Evolutionary conservation across 2,113 vertebrate genomes (phyloP).

Genomic region (Porphyrio hochstetteri): DNA sequence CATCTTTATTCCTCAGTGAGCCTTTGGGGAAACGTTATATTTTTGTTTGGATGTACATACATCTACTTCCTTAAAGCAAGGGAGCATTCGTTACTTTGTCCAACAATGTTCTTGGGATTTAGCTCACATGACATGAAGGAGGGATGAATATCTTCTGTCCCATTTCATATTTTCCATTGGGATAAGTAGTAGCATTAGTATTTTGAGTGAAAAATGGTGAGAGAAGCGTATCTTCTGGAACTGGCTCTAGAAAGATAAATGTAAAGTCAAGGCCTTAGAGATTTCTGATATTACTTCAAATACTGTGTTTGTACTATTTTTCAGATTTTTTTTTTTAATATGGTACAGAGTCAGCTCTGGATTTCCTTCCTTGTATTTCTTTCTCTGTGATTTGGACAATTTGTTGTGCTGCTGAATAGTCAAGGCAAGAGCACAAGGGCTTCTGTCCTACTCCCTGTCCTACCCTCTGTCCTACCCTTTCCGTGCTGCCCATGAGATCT

Average conservation of each 20-base stretch:
- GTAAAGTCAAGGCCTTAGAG: background rate
- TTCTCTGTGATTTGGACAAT: background rate
- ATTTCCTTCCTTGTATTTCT: background rate
- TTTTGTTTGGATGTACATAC: background rate
- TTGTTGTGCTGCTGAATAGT: background rate
- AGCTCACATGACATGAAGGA: background rate
- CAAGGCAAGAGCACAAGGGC: fast-evolving
- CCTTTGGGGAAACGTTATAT: background rate
- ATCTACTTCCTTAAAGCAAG: background rate
- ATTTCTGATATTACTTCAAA: background rate
- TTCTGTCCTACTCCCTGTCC: background rate
- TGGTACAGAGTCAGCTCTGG: background rate
- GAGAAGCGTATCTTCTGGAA: background rate
- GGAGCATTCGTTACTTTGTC: background rate
- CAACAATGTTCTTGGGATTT: background rate
- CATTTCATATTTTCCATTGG: background rate
- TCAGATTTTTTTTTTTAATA: background rate
- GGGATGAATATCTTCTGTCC: background rate
- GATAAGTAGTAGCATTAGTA: background rate
- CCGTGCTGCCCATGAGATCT: background rate
- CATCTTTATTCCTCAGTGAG: background rate
- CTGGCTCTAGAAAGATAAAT: background rate
- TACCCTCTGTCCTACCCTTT: background rate
- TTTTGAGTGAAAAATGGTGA: background rate
- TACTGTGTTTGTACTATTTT: background rate